Evolutionary conservation across 2,797 vertebrate species (phyloP).

Genomic region (Distichodus sexfasciatus): DNA sequence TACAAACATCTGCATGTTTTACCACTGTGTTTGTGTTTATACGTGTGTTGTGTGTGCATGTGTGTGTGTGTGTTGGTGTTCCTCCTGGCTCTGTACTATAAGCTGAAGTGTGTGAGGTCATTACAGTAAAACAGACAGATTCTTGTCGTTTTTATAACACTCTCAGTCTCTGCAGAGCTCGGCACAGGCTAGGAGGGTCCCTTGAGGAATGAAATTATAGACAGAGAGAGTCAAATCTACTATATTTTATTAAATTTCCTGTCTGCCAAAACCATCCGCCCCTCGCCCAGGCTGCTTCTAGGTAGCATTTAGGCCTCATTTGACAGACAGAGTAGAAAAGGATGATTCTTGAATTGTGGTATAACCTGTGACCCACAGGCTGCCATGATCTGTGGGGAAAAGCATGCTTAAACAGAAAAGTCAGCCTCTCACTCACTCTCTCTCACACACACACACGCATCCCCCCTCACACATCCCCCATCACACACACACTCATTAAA

Average conservation of each 20-base stretch:
- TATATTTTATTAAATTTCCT: slow-evolving; percentile 49
- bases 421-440: slow-evolving; percentile 6
- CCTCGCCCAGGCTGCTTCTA: slow-evolving; percentile 36
- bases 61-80: no score
- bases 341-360: slow-evolving; percentile 60
- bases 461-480: no score
- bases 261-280: slow-evolving; percentile 24
- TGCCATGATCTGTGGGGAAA: slow-evolving; percentile 25
- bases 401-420: neutral
- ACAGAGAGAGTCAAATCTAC: slow-evolving; percentile 41
- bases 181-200: slow-evolving; percentile 24
- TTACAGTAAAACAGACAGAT: no score
- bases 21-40: no score
- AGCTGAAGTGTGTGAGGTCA: no score
- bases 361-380: slow-evolving; percentile 50
- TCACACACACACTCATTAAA: slow-evolving; percentile 17
- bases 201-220: slow-evolving; percentile 35
- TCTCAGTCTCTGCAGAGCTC: neutral
- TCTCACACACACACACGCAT: slow-evolving; percentile 8
- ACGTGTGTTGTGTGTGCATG: no score
- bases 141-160: no score
- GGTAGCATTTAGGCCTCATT: slow-evolving; percentile 62
- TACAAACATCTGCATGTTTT: no score
- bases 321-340: slow-evolving; percentile 53
- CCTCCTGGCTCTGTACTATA: no score